A percentile compares a stretch with the other conserved stretches of the same genome.
Conservation (phyloP, 2,797 vertebrate genomes). For the Sebastes hopkinsi region DNA sequence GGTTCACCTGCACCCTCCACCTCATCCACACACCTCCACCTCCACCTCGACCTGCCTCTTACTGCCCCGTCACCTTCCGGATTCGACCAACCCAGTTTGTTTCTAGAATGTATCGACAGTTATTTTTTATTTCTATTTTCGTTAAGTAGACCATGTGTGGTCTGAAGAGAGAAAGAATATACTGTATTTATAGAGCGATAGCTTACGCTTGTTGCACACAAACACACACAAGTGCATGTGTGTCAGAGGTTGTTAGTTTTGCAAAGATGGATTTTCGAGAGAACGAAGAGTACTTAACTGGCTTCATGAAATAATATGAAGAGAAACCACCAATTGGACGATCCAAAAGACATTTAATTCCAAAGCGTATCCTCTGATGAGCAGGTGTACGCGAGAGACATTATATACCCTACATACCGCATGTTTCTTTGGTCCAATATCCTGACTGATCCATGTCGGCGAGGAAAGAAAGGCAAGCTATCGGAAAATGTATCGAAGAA, state of each 20-base stretch:
- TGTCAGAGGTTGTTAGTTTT: slow-evolving; percentile 44
- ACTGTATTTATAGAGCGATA: slow-evolving; percentile 70
- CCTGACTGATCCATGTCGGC: slow-evolving; percentile 43
- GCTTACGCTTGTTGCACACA: slow-evolving; percentile 64
- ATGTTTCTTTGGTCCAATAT: slow-evolving; percentile 41
- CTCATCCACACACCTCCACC: slow-evolving; percentile 40
- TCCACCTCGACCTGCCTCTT: slow-evolving; percentile 57
- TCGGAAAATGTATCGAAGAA: slow-evolving; percentile 41
- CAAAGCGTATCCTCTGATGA: slow-evolving; percentile 68
- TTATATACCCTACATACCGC: slow-evolving; percentile 2
- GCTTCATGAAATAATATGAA: slow-evolving; percentile 32
- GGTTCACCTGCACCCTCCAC: not conserved
- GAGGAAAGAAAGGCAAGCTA: slow-evolving; percentile 49
- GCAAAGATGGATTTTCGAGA: slow-evolving; percentile 37
- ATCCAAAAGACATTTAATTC: slow-evolving; percentile 69
- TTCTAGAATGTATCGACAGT: slow-evolving; percentile 75
- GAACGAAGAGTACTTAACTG: slow-evolving; percentile 24
- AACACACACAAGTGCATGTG: slow-evolving; percentile 49
- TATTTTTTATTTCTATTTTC: slow-evolving; percentile 67
- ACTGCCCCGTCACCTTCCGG: not conserved
- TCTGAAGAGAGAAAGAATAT: slow-evolving; percentile 50
- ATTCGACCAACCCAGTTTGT: slow-evolving; percentile 62
- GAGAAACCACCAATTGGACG: slow-evolving; percentile 28
- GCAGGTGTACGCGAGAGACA: slow-evolving; percentile 44
- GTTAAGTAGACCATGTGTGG: slow-evolving; percentile 36